Base-by-base conservation (phyloP, 2,888 invertebrate species). In the Drosophila parthenogenetica region DNA sequence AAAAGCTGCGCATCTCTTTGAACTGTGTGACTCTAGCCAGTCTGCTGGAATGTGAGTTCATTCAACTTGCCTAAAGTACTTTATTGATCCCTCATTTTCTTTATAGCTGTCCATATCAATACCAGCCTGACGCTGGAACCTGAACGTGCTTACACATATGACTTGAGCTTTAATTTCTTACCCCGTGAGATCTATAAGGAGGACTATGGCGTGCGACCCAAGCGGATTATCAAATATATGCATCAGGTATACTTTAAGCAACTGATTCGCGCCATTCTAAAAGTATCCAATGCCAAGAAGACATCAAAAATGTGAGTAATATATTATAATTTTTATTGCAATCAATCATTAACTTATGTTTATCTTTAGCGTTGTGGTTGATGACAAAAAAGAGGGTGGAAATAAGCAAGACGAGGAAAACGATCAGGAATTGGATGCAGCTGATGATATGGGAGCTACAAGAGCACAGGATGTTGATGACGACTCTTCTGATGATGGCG, bases 21-120 rank as follows among this genome's bases (percentile, higher is more conserved):
- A 97, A 96, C 50, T 94, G 94, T 78, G 97, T 98, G 0, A 95
- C 95, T 0, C 93, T 99, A 3, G 93, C 95, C 0, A 95, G 98
- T 92, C 95, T 98, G 10, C 91, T 98, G 57, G 95, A 96, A 90
- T 94, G 92, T 92, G 74, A 77, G 85, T 78, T 5, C 0, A 5
- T 5, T 2, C 0, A 54, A n/a, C 4, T 7, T 8, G 2, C 4
- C 25, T 32, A 2, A 22, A 13, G 22, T 11, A 5, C 16, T 54
- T 8, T 45, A 32, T 8, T 22, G 3, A 1, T 49, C 1, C 4
- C 0, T 7, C 37, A 5, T 8, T 3, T n/a, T 4, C 29, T 8
- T 10, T 5, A 19, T 64, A 92, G 92, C 76, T 72, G 90, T 92
- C 2, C 86, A 91, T 8, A 87, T 92, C 2, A 91, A 87, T 73